Base-by-base conservation (phyloP, 2,888 invertebrate species). In the Drosophila anomalata region DNA sequence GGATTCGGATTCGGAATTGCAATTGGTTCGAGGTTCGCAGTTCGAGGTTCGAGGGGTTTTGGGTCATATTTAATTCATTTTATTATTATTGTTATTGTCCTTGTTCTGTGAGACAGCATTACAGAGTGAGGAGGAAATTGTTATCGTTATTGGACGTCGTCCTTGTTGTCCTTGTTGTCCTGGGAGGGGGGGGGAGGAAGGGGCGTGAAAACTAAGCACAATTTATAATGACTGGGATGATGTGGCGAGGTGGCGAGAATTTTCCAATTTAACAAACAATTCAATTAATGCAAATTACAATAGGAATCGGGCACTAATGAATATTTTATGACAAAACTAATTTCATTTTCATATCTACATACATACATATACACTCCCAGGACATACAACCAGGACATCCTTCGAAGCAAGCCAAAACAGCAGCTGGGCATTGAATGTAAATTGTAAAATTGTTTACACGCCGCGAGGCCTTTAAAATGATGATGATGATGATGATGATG, bases 241-340 rank as follows among this genome's bases (percentile, higher is more conserved):
- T 44, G 42, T 22, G 29, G 24, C n/a, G 33, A 47, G 42, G 66
- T 31, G 46, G 61, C 42, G 63, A 54, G 66, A 84, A 76, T 80
- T 76, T 88, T 67, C 73, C 66, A 89, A 87, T 87, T 84, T 77
- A 73, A 77, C 88, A 88, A 89, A 88, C 89, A 89, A 88, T 89
- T 89, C 89, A 88, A 86, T 89, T 79, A 78, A 85, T 88, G 88
- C 78, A 89, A 89, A 85, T 89, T 77, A 88, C 84, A 87, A 73
- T 75, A 72, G 71, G 58, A 60, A 51, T 46, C 46, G 42, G 42
- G 44, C 42, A 55, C 87, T 78, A 86, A 89, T 89, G 89, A 85
- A 85, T 85, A 89, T 89, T 89, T 85, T 83, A 89, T 83, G 87
- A 67, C 73, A 73, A 71, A 89, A 83, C 89, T 88, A 87, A 83